These are phyloP conservation scores for Sisor rabdophorus DNA, from an alignment of 2,113 vertebrate genomes.

Conservation along the genomic window DNA sequence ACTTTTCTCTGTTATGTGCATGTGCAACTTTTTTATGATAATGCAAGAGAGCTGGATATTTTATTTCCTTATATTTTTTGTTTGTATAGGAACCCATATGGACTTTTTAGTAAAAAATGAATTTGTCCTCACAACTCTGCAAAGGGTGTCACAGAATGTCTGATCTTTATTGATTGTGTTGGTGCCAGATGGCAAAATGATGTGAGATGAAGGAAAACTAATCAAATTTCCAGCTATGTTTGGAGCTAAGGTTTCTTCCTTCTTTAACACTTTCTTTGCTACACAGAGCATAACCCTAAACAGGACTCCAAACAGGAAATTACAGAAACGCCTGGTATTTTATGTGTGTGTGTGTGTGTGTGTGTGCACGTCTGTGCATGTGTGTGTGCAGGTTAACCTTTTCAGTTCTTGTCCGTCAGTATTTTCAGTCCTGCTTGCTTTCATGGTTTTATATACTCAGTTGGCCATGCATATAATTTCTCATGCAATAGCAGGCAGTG, in stretches of 20 bases:
- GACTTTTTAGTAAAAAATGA: constrained; percentile 22
- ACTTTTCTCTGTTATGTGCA: constrained; percentile 22
- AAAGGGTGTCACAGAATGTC: constrained; percentile 68
- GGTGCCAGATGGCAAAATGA: constrained; percentile 72
- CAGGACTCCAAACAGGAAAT: constrained; percentile 70
- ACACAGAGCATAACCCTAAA: constrained; percentile 65
- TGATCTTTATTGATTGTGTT: constrained; percentile 66
- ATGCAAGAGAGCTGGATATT: constrained; percentile 15
- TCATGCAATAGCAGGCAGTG: constrained; percentile 1
- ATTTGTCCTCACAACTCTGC: constrained; percentile 49
- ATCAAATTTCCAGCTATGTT: constrained; percentile 75
- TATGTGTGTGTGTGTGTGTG: constrained; percentile 37
- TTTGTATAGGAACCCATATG: constrained; percentile 24
- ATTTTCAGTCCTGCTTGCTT: neutral
- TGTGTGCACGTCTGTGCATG: constrained; percentile 26
- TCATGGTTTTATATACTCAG: neutral
- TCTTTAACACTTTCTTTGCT: constrained; percentile 68
- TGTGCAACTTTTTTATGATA: neutral
- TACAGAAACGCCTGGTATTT: constrained; percentile 59
- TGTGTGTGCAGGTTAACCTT: constrained; percentile 26
- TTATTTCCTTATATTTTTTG: constrained; percentile 7
- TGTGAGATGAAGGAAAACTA: constrained; percentile 72
- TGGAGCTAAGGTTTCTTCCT: constrained; percentile 64
- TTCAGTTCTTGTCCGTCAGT: neutral
- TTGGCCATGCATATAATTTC: constrained; percentile 7